phyloP scores from a whole-genome alignment of 2,888 invertebrate species.

The Morinoia aosen region DNA sequence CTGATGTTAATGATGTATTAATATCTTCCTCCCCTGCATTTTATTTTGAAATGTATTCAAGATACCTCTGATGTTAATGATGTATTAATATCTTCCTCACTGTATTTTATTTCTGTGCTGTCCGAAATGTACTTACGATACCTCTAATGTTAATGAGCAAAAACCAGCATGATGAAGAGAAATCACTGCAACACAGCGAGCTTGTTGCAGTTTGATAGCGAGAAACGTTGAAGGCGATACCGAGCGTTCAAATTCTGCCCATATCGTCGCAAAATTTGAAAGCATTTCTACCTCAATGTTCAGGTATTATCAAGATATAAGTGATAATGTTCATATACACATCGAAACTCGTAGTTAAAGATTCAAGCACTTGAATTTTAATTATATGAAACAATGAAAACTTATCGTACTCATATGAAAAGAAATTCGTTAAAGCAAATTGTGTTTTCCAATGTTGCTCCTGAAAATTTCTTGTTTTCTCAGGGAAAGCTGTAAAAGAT shows the following conservation, averaged over 20 bases:
- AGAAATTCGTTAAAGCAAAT: too few species aligned
- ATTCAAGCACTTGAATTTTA: background rate
- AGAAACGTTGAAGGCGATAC: background rate
- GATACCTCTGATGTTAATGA: too few species aligned
- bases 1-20: background rate
- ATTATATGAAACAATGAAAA: too few species aligned
- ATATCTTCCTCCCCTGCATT: too few species aligned
- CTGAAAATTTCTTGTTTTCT: too few species aligned
- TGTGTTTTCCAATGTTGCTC: too few species aligned
- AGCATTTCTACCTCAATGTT: background rate
- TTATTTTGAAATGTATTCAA: too few species aligned
- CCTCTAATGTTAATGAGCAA: background rate
- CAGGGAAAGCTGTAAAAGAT: too few species aligned
- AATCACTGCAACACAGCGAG: background rate
- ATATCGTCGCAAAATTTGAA: background rate
- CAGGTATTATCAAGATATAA: background rate
- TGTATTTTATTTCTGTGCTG: background rate
- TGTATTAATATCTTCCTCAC: background rate
- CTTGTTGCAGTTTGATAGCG: background rate
- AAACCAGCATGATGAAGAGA: background rate
- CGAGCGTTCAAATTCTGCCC: background rate
- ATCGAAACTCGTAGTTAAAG: background rate
- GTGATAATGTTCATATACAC: background rate
- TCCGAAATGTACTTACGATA: background rate
- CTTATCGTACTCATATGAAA: too few species aligned